Evolutionary conservation across 2,888 invertebrate species (phyloP).

Genomic region (Pollenia amentaria): DNA sequence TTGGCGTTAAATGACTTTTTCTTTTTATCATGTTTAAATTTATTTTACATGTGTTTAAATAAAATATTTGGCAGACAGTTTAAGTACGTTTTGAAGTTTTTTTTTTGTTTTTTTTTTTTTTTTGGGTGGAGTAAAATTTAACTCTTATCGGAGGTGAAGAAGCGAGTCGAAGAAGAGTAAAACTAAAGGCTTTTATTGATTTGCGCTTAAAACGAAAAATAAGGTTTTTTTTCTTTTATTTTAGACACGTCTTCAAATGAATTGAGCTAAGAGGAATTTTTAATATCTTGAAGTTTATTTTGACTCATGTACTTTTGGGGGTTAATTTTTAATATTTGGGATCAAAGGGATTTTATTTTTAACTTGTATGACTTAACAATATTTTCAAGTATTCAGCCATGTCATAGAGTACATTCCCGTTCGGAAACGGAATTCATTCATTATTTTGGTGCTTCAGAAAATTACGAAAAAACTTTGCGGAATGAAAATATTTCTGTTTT

Average conservation of each 20-base stretch:
- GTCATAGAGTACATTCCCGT: too few species aligned
- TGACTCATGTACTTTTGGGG: background rate
- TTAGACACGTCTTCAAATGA: background rate
- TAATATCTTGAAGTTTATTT: background rate
- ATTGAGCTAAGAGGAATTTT: background rate
- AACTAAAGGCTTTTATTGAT: constrained; percentile 10
- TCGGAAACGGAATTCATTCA: too few species aligned
- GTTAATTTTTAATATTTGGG: too few species aligned
- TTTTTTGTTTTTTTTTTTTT: background rate
- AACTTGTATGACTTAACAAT: too few species aligned
- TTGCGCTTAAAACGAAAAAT: background rate
- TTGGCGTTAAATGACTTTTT: constrained; percentile 46
- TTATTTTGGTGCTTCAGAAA: too few species aligned
- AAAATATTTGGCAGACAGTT: constrained; percentile 45
- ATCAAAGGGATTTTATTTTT: too few species aligned
- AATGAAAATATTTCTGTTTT: too few species aligned
- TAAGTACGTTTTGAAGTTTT: constrained; percentile 1
- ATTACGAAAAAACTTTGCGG: too few species aligned
- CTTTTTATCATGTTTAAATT: constrained; percentile 11
- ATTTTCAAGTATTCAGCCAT: too few species aligned
- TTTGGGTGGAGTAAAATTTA: background rate
- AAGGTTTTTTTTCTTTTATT: background rate
- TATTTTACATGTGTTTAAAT: constrained; percentile 8
- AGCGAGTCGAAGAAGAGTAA: background rate
- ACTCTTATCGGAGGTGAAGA: background rate